phyloP scores from a whole-genome alignment of 1,140 invertebrate genomes.

The Tetramorium simillimum region DNA sequence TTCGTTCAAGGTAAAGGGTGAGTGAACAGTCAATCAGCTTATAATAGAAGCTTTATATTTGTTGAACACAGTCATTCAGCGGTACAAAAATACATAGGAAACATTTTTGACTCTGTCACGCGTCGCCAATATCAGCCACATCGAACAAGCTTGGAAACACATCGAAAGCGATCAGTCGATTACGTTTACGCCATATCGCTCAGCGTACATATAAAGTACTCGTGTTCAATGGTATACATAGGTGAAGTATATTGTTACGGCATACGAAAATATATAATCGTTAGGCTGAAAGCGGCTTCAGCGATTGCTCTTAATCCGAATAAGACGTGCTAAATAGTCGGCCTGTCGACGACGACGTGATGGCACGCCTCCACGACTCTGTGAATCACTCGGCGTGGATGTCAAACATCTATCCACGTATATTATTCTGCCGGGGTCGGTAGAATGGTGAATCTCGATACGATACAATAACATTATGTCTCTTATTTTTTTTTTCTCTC shows the following conservation, averaged over 20 bases:
- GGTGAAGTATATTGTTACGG: conserved; percentile 12
- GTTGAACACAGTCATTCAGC: conserved; percentile 61
- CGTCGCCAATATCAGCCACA: conserved; percentile 59
- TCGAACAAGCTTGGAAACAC: conserved; percentile 58
- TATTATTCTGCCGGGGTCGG: neutral
- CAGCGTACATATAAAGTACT: conserved; percentile 21
- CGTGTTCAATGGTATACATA: conserved; percentile 26
- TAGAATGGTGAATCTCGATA: conserved; percentile 34
- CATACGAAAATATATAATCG: conserved; percentile 49
- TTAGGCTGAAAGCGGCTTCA: conserved; percentile 42
- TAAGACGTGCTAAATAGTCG: conserved; percentile 34
- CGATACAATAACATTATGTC: neutral
- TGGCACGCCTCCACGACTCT: conserved; percentile 37
- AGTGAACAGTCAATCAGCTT: conserved; percentile 66
- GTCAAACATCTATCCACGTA: neutral
- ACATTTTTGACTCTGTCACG: conserved; percentile 26
- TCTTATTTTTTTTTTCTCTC: neutral
- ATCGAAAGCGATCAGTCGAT: conserved; percentile 51
- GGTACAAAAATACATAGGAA: conserved; percentile 72
- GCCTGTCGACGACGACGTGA: conserved; percentile 70
- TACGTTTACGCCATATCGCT: conserved; percentile 28
- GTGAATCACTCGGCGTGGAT: conserved; percentile 38
- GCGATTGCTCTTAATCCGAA: neutral
- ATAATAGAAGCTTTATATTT: conserved; percentile 73
- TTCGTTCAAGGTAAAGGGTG: conserved; percentile 44